Base-by-base conservation (phyloP, 2,113 vertebrate genomes). In the Microtus montanus region DNA sequence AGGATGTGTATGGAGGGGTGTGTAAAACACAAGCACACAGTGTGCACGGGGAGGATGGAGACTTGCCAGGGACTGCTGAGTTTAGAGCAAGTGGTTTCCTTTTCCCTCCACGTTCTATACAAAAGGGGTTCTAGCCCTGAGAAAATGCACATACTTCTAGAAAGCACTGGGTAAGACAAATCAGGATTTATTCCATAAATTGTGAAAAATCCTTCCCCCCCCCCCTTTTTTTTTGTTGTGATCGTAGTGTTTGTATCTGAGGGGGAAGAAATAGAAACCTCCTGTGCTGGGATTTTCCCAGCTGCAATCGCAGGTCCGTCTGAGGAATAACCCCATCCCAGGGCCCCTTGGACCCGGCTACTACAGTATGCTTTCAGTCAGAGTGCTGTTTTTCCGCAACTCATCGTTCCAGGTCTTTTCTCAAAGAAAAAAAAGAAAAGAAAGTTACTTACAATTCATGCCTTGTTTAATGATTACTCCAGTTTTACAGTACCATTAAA, bases 131-230 rank as follows among this genome's bases (percentile, higher is more conserved):
- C 38, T 41, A 52, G 92, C 41, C 61, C 54, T n/a, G 90, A 79
- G 64, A 84, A 93, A 96, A 82, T 92, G 30, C 15, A 78, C 41
- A 74, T 85, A 20, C 80, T 84, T 90, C 63, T 80, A 9, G 71
- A 88, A 94, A 90, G 41, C 41, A 86, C 86, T 82, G 19, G n/a
- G 71, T 84, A 54, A 88, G 91, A 89, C 20, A 70, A 84, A 35
- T 70, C 70, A 96, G 41, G 49, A 87, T 89, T 95, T 95, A 83
- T 87, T 86, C 82, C 63, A 85, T 61, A 91, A 77, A 87, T 68
- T 49, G 38, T 52, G 86, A 91, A 87, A 77, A 90, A 47, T 82
- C 33, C 35, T 38, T 41, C 38, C 66, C 41, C 63, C 63, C 88
- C 47, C 47, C 9, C 9, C 9, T 84, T 73, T 9, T 58, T 58